These are phyloP conservation scores for Clavelina lepadiformis DNA, from an alignment of 23 tunicate genomes.

Conservation along the genomic window DNA sequence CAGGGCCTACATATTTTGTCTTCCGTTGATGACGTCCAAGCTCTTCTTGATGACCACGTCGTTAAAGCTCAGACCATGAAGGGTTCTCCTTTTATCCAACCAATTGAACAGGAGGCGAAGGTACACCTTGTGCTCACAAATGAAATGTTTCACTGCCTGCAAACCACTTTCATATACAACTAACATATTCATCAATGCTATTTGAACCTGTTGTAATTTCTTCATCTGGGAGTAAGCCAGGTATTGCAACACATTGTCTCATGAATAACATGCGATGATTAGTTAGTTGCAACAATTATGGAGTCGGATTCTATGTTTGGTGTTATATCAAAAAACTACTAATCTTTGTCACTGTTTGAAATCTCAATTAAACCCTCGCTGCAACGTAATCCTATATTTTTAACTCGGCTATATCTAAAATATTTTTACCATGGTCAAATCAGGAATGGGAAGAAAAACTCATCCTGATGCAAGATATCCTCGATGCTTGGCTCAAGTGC, in stretches of 20 bases:
- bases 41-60: constrained; percentile 88
- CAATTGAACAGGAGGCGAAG: constrained; percentile 86
- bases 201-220: background rate
- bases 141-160: background rate
- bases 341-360: no score
- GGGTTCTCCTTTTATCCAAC: constrained; percentile 83
- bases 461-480: constrained; percentile 90
- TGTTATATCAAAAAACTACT: no score
- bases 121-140: constrained; percentile 25
- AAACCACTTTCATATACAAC: background rate
- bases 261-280: no score
- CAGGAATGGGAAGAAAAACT: constrained; percentile 99
- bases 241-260: no score
- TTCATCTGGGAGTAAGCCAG: no score
- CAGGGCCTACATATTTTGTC: constrained; percentile 83
- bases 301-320: no score
- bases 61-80: constrained; percentile 94
- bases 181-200: background rate
- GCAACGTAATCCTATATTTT: no score
- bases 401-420: no score
- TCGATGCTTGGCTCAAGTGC: constrained; percentile 94
- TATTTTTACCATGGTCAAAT: no score
- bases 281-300: no score
- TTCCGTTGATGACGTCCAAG: constrained; percentile 87
- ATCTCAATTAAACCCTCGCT: no score